phyloP scores from a whole-genome alignment of 1,140 invertebrate genomes.

The Augochlora pura region DNA sequence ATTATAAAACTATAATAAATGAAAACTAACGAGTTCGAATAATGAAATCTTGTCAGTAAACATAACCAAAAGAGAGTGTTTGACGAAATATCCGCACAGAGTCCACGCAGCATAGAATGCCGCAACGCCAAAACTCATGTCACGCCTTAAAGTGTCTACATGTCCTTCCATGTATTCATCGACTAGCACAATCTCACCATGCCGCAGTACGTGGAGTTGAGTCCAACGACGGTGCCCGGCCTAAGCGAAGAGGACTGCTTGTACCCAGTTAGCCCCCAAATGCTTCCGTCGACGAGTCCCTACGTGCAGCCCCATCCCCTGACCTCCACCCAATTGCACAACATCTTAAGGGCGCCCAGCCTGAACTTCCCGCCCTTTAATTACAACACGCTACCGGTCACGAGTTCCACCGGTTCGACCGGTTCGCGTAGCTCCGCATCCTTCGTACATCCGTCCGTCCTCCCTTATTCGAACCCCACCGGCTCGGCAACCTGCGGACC shows the following conservation, averaged over 20 bases:
- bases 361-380: slow-evolving; percentile 37
- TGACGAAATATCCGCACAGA: slow-evolving; percentile 31
- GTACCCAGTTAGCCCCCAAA: slow-evolving; percentile 75
- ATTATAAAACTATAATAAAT: too few relatives aligned
- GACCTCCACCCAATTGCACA: slow-evolving; percentile 71
- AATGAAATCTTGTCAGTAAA: not conserved
- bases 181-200: slow-evolving; percentile 76
- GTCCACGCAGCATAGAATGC: not conserved
- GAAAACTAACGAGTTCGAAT: too few relatives aligned
- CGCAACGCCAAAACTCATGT: slow-evolving; percentile 12
- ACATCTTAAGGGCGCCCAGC: slow-evolving; percentile 61
- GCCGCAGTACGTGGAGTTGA: slow-evolving; percentile 73
- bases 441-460: slow-evolving; percentile 54
- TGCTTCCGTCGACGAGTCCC: slow-evolving; percentile 72
- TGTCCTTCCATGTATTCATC: slow-evolving; percentile 66
- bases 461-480: slow-evolving; percentile 38
- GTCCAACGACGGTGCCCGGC: slow-evolving; percentile 67
- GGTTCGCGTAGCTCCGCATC: slow-evolving; percentile 47
- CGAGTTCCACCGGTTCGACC: slow-evolving; percentile 17
- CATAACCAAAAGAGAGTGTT: too few relatives aligned
- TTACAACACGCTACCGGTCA: slow-evolving; percentile 14
- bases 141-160: slow-evolving; percentile 41
- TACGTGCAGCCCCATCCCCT: slow-evolving; percentile 75
- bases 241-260: slow-evolving; percentile 76
- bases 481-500: slow-evolving; percentile 23